A percentile compares a stretch with the other conserved stretches of the same genome.
Evolutionary conservation across 2,888 invertebrate genomes (phyloP).

Genomic region (Drosophila affinis): DNA sequence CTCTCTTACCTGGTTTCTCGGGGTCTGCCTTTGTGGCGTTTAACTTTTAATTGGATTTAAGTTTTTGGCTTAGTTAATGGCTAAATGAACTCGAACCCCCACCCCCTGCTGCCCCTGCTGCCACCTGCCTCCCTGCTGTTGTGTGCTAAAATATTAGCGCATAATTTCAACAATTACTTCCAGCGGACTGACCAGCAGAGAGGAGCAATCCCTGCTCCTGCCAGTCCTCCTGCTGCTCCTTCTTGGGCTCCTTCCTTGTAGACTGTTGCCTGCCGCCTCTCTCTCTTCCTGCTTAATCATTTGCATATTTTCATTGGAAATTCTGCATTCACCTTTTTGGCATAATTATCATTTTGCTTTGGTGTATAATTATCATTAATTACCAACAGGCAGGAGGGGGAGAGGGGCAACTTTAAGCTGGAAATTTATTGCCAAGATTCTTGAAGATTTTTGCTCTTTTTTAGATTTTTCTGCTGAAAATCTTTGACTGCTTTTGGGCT

Average conservation of each 20-base stretch:
- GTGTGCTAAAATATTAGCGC: constrained; percentile 43
- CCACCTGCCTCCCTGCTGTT: constrained; percentile 11
- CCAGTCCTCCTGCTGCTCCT: neutral
- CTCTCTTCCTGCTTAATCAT: constrained; percentile 40
- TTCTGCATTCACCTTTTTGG: constrained; percentile 22
- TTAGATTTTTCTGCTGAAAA: neutral
- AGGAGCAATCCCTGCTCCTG: neutral
- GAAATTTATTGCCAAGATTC: neutral
- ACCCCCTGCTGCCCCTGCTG: neutral
- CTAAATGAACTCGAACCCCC: constrained; percentile 26
- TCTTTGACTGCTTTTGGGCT: neutral
- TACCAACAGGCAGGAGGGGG: neutral
- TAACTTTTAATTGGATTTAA: constrained; percentile 74
- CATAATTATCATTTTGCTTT: constrained; percentile 39
- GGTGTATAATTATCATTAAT: constrained; percentile 10
- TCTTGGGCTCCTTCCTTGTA: neutral
- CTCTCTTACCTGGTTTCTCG: neutral
- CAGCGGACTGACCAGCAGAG: constrained; percentile 48
- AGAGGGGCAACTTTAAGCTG: neutral
- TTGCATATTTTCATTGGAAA: constrained; percentile 57
- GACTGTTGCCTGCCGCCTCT: too few relatives aligned
- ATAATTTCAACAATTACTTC: constrained; percentile 63
- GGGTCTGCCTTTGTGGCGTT: constrained; percentile 60
- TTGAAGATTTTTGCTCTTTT: neutral
- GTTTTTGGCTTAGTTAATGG: constrained; percentile 46